Evolutionary conservation across 1,140 invertebrate genomes (phyloP).

Genomic region (Diorhabda sublineata): DNA sequence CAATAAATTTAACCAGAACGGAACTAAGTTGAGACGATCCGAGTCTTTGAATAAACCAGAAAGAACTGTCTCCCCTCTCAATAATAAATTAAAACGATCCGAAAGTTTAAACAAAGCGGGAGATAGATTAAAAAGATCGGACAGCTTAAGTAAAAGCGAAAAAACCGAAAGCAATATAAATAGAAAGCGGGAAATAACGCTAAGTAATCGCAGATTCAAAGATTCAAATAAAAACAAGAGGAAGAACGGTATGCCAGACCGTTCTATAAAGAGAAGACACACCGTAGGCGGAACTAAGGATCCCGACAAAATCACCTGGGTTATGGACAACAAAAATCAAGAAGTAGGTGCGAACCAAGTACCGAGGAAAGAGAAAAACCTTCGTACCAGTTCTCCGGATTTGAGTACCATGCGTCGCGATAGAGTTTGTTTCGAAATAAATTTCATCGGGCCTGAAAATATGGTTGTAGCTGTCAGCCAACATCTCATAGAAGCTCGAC

Average conservation of each 20-base stretch:
- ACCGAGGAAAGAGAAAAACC: constrained; percentile 49
- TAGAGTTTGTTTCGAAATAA: constrained; percentile 54
- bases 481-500: constrained; percentile 51
- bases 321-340: constrained; percentile 52
- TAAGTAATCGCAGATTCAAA: constrained; percentile 47
- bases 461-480: constrained; percentile 51
- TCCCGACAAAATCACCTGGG: constrained; percentile 64
- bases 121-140: constrained; percentile 56
- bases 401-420: constrained; percentile 51
- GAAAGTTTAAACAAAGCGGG: constrained; percentile 56
- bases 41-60: constrained; percentile 59
- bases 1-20: constrained; percentile 22
- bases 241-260: constrained; percentile 70
- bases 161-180: constrained; percentile 77
- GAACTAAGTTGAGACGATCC: constrained; percentile 53
- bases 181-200: constrained; percentile 62
- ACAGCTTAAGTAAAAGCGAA: constrained; percentile 72
- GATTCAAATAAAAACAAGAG: constrained; percentile 62
- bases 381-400: constrained; percentile 61
- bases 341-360: constrained; percentile 51
- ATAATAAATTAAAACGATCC: constrained; percentile 53
- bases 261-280: constrained; percentile 81
- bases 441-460: constrained; percentile 52
- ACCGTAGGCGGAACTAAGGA: constrained; percentile 88
- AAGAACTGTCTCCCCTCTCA: constrained; percentile 47